phyloP scores from a whole-genome alignment of 2,888 invertebrate genomes.

The Polydrusus tereticollis region DNA sequence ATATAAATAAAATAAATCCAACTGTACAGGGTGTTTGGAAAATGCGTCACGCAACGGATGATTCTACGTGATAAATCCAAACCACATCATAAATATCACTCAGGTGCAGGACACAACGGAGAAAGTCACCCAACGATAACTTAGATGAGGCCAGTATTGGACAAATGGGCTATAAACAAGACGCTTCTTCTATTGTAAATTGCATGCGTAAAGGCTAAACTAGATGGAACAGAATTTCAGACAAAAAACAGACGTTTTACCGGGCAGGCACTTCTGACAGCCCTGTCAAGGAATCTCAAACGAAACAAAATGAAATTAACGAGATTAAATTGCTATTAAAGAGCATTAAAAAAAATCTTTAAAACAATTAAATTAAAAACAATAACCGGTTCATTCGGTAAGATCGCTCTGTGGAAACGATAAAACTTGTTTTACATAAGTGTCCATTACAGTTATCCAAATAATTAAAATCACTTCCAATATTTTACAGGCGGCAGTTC shows the following conservation, averaged over 20 bases:
- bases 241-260: not conserved
- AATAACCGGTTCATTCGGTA: slow-evolving; percentile 14
- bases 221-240: not conserved
- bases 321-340: not conserved
- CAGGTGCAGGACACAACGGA: no score
- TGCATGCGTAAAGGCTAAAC: no score
- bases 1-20: no score
- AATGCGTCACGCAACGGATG: no score
- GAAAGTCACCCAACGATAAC: no score
- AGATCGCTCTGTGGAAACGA: slow-evolving; percentile 2
- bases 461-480: slow-evolving; percentile 18
- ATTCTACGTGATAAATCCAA: no score
- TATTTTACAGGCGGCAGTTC: slow-evolving; percentile 17
- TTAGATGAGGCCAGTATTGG: no score
- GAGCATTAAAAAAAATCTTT: slow-evolving; percentile 3
- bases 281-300: not conserved
- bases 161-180: no score
- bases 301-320: not conserved
- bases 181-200: no score
- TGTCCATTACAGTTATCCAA: slow-evolving; percentile 23
- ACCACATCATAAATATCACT: no score
- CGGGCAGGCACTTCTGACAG: not conserved
- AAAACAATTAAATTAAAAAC: slow-evolving; percentile 23
- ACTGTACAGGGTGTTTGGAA: no score
- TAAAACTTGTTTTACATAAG: slow-evolving; percentile 29